Conservation (phyloP, 2,888 invertebrate species). For the Apotomis betuletana region DNA sequence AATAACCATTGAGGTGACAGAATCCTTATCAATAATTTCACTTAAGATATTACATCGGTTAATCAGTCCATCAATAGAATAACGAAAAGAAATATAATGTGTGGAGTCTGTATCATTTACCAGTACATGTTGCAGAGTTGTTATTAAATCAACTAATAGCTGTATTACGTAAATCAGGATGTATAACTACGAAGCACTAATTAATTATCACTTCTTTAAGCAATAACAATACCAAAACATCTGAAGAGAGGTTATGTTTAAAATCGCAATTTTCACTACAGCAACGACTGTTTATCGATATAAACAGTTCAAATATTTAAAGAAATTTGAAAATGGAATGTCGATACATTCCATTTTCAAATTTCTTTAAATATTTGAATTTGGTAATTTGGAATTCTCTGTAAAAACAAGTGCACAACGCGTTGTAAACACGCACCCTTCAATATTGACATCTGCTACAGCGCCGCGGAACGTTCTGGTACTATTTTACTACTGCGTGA, state of each 20-base stretch:
- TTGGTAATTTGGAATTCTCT: background rate
- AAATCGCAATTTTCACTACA: background rate
- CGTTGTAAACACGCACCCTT: constrained; percentile 23
- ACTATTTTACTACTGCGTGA: constrained; percentile 59
- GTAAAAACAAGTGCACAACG: background rate
- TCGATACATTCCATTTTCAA: background rate
- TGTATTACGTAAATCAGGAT: too few relatives aligned
- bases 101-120: background rate
- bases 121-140: background rate
- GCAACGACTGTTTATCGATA: background rate
- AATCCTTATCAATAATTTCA: background rate
- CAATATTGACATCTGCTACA: constrained; percentile 33
- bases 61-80: background rate
- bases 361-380: constrained; percentile 9
- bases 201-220: background rate
- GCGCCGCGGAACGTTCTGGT: constrained; percentile 54
- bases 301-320: too few relatives aligned
- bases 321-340: too few relatives aligned
- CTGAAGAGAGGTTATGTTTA: constrained; percentile 1
- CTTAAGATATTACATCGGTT: background rate
- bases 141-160: background rate
- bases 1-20: too few relatives aligned
- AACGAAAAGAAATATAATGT: background rate
- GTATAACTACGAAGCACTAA: too few relatives aligned
- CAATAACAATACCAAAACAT: background rate